Evolutionary conservation across 1,140 invertebrate species (phyloP).

Genomic region (Metaphire vulgaris): DNA sequence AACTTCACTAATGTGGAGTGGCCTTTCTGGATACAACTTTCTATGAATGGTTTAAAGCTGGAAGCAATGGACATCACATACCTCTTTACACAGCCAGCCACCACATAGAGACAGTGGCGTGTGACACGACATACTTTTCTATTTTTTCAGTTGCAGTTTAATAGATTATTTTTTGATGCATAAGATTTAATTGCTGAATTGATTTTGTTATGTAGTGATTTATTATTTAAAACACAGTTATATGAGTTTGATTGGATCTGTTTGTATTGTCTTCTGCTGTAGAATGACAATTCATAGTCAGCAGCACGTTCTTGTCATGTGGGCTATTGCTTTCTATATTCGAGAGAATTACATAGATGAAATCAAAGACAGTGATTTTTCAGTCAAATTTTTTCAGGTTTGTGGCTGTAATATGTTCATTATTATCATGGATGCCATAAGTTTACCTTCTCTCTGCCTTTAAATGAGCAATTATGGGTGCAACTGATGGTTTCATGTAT

Average conservation of each 20-base stretch:
- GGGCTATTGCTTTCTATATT: constrained; percentile 64
- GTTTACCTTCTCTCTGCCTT: neutral
- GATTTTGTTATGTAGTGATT: too few relatives aligned
- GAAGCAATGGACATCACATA: too few relatives aligned
- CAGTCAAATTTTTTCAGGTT: constrained; percentile 38
- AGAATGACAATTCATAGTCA: constrained; percentile 56
- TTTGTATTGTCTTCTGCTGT: neutral
- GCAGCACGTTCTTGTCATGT: constrained; percentile 62
- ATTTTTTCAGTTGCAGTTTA: too few relatives aligned
- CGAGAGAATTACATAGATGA: constrained; percentile 58
- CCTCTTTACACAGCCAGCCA: too few relatives aligned
- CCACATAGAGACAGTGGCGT: too few relatives aligned
- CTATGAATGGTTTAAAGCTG: too few relatives aligned
- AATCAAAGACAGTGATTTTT: constrained; percentile 53
- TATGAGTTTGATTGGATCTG: constrained; percentile 4
- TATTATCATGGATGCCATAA: neutral
- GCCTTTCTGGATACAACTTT: too few relatives aligned
- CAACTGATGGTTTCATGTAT: neutral
- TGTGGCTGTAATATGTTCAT: constrained; percentile 12
- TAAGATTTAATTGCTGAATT: too few relatives aligned
- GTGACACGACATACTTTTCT: too few relatives aligned
- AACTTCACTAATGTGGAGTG: too few relatives aligned
- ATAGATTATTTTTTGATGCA: too few relatives aligned
- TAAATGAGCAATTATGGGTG: neutral
- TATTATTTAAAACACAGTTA: too few relatives aligned